A percentile compares a stretch with the other conserved stretches of the same genome.
Evolutionary conservation across 2,113 vertebrate genomes (phyloP).

Genomic region (Nicator chloris): DNA sequence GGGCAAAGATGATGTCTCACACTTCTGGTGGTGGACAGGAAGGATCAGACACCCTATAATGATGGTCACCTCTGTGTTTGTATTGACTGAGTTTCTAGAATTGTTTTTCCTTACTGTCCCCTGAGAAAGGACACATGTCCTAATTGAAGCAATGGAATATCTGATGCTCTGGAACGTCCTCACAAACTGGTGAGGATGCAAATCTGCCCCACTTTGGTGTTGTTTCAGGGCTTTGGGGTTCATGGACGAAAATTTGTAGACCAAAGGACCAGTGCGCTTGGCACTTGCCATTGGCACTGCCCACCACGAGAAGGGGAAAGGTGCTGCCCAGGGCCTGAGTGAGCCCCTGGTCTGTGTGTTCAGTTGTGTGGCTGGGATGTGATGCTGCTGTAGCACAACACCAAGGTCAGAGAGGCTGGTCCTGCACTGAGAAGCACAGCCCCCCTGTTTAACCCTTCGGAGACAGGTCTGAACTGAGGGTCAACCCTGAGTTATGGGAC

Average conservation of each 20-base stretch:
- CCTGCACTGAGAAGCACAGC: not conserved
- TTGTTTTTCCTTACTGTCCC: not conserved
- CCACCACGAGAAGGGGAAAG: not conserved
- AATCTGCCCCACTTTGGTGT: not conserved
- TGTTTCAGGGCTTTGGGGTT: not conserved
- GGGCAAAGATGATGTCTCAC: not conserved
- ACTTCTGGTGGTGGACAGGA: not conserved
- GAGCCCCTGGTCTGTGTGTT: not conserved
- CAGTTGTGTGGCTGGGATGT: not conserved
- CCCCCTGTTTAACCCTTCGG: not conserved
- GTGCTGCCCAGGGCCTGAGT: not conserved
- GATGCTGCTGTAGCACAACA: not conserved
- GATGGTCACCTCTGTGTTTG: not conserved
- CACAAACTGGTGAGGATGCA: not conserved
- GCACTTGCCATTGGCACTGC: not conserved
- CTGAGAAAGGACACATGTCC: not conserved
- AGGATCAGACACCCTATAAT: not conserved
- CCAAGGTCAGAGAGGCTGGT: not conserved
- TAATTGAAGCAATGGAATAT: not conserved
- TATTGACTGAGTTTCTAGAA: not conserved
- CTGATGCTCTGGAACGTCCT: not conserved
- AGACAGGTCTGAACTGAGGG: not conserved
- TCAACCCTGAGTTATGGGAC: not conserved
- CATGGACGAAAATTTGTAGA: not conserved
- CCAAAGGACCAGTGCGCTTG: not conserved